Percentiles rank a stretch among this genome's conserved stretches.
phyloP scores from a whole-genome alignment of 2,797 vertebrate genomes.

The Arnoldichthys spilopterus region DNA sequence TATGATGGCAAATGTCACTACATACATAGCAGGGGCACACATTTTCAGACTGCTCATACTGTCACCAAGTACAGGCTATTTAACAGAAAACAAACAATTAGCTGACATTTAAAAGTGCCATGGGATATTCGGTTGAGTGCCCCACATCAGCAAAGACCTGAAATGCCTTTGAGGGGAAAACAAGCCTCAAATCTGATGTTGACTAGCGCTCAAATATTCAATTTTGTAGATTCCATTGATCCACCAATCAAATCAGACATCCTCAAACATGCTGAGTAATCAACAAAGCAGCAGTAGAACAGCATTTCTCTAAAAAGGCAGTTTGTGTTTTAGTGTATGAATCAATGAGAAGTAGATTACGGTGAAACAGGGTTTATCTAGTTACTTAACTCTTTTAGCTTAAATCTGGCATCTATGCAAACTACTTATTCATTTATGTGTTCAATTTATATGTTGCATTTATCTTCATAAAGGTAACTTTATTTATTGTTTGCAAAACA shows the following conservation, averaged over 20 bases:
- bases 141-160: slow-evolving; percentile 53
- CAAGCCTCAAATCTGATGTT: slow-evolving; percentile 51
- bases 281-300: slow-evolving; percentile 14
- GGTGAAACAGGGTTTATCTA: background rate
- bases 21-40: background rate
- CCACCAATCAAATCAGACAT: slow-evolving; percentile 6
- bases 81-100: slow-evolving; percentile 55
- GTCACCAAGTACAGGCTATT: slow-evolving; percentile 30
- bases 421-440: background rate
- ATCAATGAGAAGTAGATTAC: background rate
- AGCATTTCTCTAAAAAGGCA: slow-evolving; percentile 1
- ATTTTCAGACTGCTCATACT: background rate
- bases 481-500: too few species aligned
- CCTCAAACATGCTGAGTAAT: slow-evolving; percentile 6
- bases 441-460: background rate
- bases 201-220: slow-evolving; percentile 49
- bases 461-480: background rate
- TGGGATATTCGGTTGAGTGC: slow-evolving; percentile 52
- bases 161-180: slow-evolving; percentile 52
- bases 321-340: slow-evolving; percentile 9
- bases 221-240: slow-evolving; percentile 37
- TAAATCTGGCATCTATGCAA: background rate
- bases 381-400: background rate
- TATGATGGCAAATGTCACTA: background rate
- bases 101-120: slow-evolving; percentile 55